These are phyloP conservation scores for Percopsis omiscomaycus DNA, from an alignment of 2,797 vertebrate species.

Conservation along the genomic window DNA sequence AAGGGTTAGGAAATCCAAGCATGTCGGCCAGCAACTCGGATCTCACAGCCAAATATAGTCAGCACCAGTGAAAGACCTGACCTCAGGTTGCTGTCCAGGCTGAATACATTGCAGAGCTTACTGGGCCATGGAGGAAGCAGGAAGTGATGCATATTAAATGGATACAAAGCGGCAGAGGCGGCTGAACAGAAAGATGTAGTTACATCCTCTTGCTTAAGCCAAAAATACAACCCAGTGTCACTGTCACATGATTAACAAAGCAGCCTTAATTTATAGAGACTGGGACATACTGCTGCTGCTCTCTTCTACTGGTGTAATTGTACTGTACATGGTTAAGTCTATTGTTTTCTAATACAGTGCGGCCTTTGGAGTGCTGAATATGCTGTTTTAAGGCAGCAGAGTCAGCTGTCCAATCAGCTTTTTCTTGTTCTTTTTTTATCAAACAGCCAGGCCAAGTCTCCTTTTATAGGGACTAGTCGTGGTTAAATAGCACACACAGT, in stretches of 20 bases:
- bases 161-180: conserved; percentile 27
- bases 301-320: background rate
- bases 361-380: conserved; percentile 4
- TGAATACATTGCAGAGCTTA: conserved; percentile 17
- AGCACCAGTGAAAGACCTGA: background rate
- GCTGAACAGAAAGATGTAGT: background rate
- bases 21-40: background rate
- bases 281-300: background rate
- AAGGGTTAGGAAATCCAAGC: conserved; percentile 32
- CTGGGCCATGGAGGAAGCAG: conserved; percentile 7
- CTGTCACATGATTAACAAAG: background rate
- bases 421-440: background rate
- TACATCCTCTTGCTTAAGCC: background rate
- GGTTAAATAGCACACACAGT: conserved; percentile 17
- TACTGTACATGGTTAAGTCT: conserved; percentile 2
- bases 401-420: conserved; percentile 6
- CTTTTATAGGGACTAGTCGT: conserved; percentile 6
- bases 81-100: background rate
- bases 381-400: background rate
- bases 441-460: conserved; percentile 8
- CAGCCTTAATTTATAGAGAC: too few relatives aligned
- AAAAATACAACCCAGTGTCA: background rate
- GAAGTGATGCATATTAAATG: conserved; percentile 46
- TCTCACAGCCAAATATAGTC: background rate
- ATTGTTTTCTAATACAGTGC: conserved; percentile 2